Percentiles rank a stretch among this genome's conserved stretches.
Evolutionary conservation across 2,888 invertebrate species (phyloP).

Genomic region (Stomorhina lunata): DNA sequence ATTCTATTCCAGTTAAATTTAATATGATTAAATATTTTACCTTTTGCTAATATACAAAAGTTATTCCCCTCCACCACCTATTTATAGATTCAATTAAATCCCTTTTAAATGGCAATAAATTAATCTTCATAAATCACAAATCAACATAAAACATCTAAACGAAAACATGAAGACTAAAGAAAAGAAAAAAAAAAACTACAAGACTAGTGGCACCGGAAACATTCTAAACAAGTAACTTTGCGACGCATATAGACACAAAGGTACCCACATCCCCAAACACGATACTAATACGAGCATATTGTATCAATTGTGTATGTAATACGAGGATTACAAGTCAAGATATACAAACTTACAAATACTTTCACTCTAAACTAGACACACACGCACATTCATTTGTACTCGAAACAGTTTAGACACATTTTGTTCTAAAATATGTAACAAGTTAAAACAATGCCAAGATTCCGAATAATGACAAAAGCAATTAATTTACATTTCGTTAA

Average conservation of each 20-base stretch:
- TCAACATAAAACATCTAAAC: slow-evolving; percentile 70
- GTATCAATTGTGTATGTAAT: slow-evolving; percentile 1
- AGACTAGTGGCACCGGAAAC: slow-evolving; percentile 60
- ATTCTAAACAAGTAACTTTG: slow-evolving; percentile 42
- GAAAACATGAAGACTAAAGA: slow-evolving; percentile 9
- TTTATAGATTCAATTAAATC: slow-evolving; percentile 62
- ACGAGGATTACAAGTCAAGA: neutral
- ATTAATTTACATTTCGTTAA: slow-evolving; percentile 76
- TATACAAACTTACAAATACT: neutral
- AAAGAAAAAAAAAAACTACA: slow-evolving; percentile 36
- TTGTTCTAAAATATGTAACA: slow-evolving; percentile 58
- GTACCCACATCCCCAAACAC: neutral
- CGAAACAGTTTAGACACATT: slow-evolving; percentile 49
- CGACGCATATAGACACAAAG: slow-evolving; percentile 15
- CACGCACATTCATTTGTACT: neutral
- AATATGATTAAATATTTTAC: slow-evolving; percentile 36
- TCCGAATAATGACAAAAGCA: slow-evolving; percentile 79
- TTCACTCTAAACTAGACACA: too few species aligned
- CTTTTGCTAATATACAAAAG: slow-evolving; percentile 30
- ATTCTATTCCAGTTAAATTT: slow-evolving; percentile 8
- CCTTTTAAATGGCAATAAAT: slow-evolving; percentile 76
- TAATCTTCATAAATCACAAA: slow-evolving; percentile 78
- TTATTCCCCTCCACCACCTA: neutral
- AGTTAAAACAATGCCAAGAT: slow-evolving; percentile 76
- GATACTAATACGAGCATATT: neutral